These are phyloP conservation scores for Drosophila littoralis DNA, from an alignment of 1,140 invertebrate species.

Conservation along the genomic window DNA sequence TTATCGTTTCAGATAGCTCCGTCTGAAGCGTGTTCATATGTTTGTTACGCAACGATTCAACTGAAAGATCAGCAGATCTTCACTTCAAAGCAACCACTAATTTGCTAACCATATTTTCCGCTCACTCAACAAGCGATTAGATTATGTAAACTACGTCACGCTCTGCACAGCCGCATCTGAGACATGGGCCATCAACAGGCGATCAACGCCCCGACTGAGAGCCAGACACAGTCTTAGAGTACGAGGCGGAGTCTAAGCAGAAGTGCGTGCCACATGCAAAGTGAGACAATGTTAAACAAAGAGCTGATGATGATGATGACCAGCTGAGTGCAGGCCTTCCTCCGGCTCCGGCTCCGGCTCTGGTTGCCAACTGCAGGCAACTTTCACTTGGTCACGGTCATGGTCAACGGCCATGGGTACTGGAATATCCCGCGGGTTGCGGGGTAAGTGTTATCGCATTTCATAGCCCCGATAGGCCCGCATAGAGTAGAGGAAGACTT, in stretches of 20 bases:
- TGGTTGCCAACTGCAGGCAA: constrained; percentile 35
- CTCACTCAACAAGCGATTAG: constrained; percentile 61
- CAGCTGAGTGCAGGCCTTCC: constrained; percentile 47
- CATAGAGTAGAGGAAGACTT: constrained; percentile 35
- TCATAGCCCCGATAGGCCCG: constrained; percentile 30
- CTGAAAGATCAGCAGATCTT: constrained; percentile 3
- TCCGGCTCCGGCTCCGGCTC: background rate
- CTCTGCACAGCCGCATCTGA: constrained; percentile 20
- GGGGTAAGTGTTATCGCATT: constrained; percentile 55
- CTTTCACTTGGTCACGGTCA: constrained; percentile 79
- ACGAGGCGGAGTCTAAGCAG: constrained; percentile 18
- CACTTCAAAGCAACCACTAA: constrained; percentile 32
- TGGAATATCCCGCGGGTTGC: background rate
- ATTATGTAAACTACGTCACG: constrained; percentile 66
- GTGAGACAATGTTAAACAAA: constrained; percentile 36
- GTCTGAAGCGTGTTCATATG: background rate
- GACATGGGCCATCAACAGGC: constrained; percentile 27
- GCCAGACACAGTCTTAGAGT: constrained; percentile 13
- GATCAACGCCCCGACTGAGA: constrained; percentile 40
- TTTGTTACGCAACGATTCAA: constrained; percentile 22
- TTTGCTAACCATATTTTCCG: constrained; percentile 65
- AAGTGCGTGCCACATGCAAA: constrained; percentile 77
- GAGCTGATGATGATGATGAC: constrained; percentile 8
- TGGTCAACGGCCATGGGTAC: constrained; percentile 46
- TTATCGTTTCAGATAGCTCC: constrained; percentile 6